Conservation (phyloP, 2,113 vertebrate species). For the Sula dactylatra region DNA sequence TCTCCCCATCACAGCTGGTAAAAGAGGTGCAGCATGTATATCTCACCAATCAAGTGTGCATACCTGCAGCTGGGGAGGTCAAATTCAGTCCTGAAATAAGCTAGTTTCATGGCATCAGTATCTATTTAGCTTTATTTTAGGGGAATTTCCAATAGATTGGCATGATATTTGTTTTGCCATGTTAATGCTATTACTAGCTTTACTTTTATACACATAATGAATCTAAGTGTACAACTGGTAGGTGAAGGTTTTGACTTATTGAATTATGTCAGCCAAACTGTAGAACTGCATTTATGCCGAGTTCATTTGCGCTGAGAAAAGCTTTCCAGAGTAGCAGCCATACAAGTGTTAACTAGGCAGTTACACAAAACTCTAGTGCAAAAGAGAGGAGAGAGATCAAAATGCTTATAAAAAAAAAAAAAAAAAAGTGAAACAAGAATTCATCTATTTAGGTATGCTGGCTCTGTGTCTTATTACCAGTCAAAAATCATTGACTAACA, state of each 20-base stretch:
- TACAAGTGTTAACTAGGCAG: background rate
- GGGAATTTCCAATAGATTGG: background rate
- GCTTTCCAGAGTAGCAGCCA: background rate
- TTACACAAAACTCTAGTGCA: background rate
- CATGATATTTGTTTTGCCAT: background rate
- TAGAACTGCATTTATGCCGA: background rate
- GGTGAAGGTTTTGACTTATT: background rate
- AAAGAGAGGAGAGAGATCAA: background rate
- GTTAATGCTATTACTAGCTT: background rate
- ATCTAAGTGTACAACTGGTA: background rate
- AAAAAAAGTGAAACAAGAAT: background rate
- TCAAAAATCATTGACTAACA: background rate
- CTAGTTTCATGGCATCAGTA: background rate
- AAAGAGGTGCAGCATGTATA: accelerated
- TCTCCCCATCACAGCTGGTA: background rate
- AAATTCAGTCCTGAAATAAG: background rate
- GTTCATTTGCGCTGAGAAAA: background rate
- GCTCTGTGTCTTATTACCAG: background rate
- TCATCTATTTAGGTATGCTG: background rate
- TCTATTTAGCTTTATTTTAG: background rate
- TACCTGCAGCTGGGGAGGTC: background rate
- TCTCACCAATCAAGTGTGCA: background rate
- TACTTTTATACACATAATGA: background rate
- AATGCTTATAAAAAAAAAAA: background rate
- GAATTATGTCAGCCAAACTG: background rate